A percentile compares a stretch with the other conserved stretches of the same genome.
Evolutionary conservation across 2,888 invertebrate species (phyloP).

Genomic region (Chymomyza fuscimana): DNA sequence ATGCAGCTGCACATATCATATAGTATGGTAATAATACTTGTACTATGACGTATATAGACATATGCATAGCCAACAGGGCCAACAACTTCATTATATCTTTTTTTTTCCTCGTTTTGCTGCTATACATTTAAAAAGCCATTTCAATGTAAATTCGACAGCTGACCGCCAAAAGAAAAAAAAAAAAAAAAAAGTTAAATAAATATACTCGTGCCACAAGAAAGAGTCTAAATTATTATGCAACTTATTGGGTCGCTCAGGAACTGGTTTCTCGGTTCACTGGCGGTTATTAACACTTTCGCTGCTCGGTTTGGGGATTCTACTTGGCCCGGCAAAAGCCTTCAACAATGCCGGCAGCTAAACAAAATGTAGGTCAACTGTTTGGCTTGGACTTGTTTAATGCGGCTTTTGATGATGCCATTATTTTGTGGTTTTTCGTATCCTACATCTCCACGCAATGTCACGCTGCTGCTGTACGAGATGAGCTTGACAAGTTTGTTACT

Average conservation of each 20-base stretch:
- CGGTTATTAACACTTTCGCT: constrained; percentile 71
- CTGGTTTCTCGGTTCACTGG: constrained; percentile 48
- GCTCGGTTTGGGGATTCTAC: constrained; percentile 16
- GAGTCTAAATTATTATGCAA: constrained; percentile 68
- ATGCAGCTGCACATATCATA: not conserved
- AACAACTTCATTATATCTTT: constrained; percentile 45
- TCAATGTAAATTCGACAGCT: constrained; percentile 66
- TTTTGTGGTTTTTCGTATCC: constrained; percentile 7
- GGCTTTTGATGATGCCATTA: constrained; percentile 19
- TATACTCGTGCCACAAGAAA: constrained; percentile 30
- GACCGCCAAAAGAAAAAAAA: constrained; percentile 59
- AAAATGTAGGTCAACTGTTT: constrained; percentile 60
- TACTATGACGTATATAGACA: not conserved
- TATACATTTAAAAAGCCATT: constrained; percentile 59
- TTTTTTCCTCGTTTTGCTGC: constrained; percentile 14
- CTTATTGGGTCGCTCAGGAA: constrained; percentile 37
- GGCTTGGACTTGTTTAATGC: not conserved
- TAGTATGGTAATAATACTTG: no score
- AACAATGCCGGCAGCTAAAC: not conserved
- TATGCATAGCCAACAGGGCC: constrained; percentile 46
- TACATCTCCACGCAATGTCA: constrained; percentile 28
- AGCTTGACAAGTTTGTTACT: not conserved
- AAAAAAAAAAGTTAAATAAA: constrained; percentile 25
- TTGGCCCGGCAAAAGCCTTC: not conserved
- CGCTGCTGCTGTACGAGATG: not conserved